Evolutionary conservation across 2,113 vertebrate species (phyloP).

Genomic region (Pseudorectes ferrugineus): DNA sequence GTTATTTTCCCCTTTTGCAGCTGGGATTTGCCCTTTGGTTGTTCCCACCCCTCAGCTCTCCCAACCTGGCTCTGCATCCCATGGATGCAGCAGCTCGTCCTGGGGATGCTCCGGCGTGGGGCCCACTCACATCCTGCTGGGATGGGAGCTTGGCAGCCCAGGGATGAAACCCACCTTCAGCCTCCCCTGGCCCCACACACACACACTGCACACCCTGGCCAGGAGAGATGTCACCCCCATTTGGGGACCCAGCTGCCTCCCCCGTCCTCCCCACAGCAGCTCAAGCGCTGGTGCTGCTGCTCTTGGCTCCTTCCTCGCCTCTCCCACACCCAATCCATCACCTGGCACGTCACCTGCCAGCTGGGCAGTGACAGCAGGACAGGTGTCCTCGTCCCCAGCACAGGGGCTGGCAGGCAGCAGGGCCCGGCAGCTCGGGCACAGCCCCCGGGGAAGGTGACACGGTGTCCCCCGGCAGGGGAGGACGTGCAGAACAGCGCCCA

Average conservation of each 20-base stretch:
- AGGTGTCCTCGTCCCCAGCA: fast-evolving
- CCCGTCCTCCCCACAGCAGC: fast-evolving
- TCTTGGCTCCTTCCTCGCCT: background rate
- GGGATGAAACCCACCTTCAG: background rate
- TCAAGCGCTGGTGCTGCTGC: fast-evolving
- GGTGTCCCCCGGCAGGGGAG: background rate
- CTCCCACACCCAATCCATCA: fast-evolving
- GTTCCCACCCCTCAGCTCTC: background rate
- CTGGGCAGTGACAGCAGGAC: background rate
- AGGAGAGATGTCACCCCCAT: background rate
- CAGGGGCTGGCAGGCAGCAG: background rate
- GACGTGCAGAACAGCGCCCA: background rate
- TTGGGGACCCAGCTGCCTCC: background rate
- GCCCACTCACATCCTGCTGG: background rate
- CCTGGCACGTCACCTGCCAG: background rate
- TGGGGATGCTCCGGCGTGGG: fast-evolving
- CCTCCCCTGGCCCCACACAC: background rate
- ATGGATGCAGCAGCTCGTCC: fast-evolving
- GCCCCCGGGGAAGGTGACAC: background rate
- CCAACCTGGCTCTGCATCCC: background rate
- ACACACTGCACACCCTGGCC: background rate
- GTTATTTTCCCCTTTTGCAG: background rate
- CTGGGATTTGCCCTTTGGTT: background rate
- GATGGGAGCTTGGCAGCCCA: background rate
- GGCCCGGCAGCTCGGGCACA: background rate